Evolutionary conservation across 2,797 vertebrate genomes (phyloP).

Genomic region (Dendrocincla fuliginosa): DNA sequence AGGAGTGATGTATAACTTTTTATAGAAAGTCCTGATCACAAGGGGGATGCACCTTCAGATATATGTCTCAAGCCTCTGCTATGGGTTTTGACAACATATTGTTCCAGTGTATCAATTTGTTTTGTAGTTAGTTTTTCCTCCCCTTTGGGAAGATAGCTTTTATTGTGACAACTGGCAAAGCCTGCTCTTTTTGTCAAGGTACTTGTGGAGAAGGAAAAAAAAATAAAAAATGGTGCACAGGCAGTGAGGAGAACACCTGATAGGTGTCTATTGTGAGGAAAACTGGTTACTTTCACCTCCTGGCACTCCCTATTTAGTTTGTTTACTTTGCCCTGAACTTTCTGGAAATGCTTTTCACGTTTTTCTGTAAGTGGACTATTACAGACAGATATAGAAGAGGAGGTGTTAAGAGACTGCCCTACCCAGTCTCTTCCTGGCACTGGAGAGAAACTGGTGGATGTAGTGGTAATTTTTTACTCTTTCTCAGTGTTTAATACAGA

Average conservation of each 20-base stretch:
- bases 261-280: neutral
- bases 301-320: neutral
- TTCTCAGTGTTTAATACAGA: neutral
- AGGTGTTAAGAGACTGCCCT: neutral
- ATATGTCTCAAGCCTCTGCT: neutral
- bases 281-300: neutral
- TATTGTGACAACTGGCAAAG: constrained; percentile 9
- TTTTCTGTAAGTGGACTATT: neutral
- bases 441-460: neutral
- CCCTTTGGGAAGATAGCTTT: neutral
- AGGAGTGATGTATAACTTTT: neutral
- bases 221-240: neutral
- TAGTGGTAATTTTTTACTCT: neutral
- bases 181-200: neutral
- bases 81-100: neutral
- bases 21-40: neutral
- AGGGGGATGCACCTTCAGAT: neutral
- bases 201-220: neutral
- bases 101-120: neutral
- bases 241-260: neutral
- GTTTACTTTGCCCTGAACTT: neutral
- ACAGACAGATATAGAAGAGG: neutral
- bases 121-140: neutral
- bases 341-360: neutral
- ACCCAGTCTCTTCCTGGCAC: neutral